Evolutionary conservation across 1,140 invertebrate species (phyloP), one percentile per base, ranked within the genome.

Genomic region (Polyergus mexicanus): DNA sequence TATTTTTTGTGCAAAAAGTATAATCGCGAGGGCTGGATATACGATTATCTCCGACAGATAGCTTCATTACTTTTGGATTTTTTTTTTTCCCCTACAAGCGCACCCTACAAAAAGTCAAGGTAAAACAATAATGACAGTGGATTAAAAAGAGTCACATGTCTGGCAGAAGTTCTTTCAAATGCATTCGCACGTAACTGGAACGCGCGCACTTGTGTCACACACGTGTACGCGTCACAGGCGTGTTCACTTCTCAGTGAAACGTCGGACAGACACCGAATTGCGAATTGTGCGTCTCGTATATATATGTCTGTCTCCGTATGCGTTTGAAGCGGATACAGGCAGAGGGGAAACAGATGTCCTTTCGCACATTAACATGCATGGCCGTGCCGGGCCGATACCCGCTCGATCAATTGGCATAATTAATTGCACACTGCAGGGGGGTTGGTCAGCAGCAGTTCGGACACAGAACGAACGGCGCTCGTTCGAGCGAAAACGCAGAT

Each of bases 351-450:
- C 89, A 90, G 89, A 90, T 91, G 90, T 91, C 84, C 85, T 91
- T 90, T 92, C 91, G 81, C 89, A 88, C 91, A 92, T 92, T 91
- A 91, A 90, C 90, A 92, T 92, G 89, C 90, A 90, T 88, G 89
- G 69, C 78, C 84, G 85, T 91, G 80, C 89, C 60, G 86, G 78
- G 63, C 88, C 90, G 88, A 91, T 92, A 91, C 86, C 88, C 86
- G 84, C 90, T 91, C 91, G 91, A 91, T 92, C 91, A 91, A 90
- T 92, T 91, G 91, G 91, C 89, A 92, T 92, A 92, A 92, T 92
- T 92, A 92, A 92, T 92, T 89, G 87, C 69, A 22, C 58, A 25
- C 84, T 68, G 80, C 71, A 44, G 62, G 51, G 51, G 65, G 38
- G 68, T 35, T 54, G 89, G 75, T 60, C 62, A 44, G 62, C 62